Evolutionary conservation across 2,113 vertebrate genomes (phyloP).

Genomic region (Furnarius figulus): DNA sequence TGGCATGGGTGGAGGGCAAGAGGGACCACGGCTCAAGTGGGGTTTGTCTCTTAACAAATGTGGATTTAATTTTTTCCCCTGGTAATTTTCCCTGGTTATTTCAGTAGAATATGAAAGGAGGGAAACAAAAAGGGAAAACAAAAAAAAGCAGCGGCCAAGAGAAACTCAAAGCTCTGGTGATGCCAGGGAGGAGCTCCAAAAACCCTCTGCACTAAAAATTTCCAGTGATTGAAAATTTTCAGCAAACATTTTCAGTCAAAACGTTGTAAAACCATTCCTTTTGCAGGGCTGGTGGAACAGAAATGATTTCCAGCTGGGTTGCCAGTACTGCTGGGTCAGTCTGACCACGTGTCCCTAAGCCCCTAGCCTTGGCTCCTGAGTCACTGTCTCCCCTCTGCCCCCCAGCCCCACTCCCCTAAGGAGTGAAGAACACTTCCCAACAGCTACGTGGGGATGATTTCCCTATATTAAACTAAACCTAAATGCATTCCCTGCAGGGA

Average conservation of each 20-base stretch:
- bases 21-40: accelerated
- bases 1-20: accelerated
- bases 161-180: neutral
- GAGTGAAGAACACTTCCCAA: accelerated
- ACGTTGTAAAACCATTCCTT: neutral
- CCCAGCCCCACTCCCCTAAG: neutral
- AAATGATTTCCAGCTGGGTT: neutral
- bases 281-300: neutral
- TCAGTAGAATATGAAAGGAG: neutral
- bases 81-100: neutral
- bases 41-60: neutral
- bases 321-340: neutral
- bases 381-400: neutral
- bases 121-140: neutral
- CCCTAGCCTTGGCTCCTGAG: neutral
- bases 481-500: neutral
- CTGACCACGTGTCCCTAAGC: accelerated
- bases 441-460: accelerated
- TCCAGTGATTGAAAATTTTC: slow-evolving; percentile 26
- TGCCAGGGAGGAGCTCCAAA: slow-evolving; percentile 16
- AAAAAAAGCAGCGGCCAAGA: neutral
- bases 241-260: neutral
- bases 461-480: neutral
- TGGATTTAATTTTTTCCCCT: neutral
- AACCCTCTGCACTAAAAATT: slow-evolving; percentile 20